Base-by-base conservation (phyloP, 2,888 invertebrate genomes). In the Eueremaeus valkanovi region DNA sequence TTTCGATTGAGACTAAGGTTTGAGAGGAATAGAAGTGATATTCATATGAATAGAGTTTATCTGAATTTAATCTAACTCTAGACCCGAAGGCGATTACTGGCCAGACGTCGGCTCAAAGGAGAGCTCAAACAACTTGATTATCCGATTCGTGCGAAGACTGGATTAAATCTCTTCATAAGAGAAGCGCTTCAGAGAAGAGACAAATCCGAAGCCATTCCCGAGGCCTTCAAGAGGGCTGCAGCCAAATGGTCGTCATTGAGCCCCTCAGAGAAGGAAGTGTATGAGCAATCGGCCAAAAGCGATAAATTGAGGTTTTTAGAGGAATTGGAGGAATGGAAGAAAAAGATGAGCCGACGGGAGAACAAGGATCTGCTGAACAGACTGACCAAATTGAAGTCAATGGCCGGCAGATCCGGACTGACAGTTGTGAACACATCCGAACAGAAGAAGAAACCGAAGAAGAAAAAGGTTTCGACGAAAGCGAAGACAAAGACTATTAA, bases 311-410 rank as follows among this genome's bases (percentile, higher is more conserved):
- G 73, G 16, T 76, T 73, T 45, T 66, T 68, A 9, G 45, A 66
- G 16, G 55, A 73, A 29, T 8, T 76, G n/a, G 21, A 76, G 21
- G 18, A 73, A 21, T 75, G 75, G 75, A 55, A 75, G 63, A n/a
- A 72, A 29, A 21, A 75, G 16, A 24, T 75, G 24, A 58, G 58
- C 18, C 33, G 27, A n/a, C 61, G 55, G 3, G 75, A 75, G 11
- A 58, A 75, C 27, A 61, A 55, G 9, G 72, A 75, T n/a, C 6
- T 33, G 0, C 21, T 75, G 21, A 18, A 33, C 0, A 36, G 16
- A 61, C 24, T 75, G 5, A 42, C 18, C 1, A 58, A 72, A 36
- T 16, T 75, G 18, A 55, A 40, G 27, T 27, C 31, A 18, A 6
- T n/a, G 31, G 13, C 58, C 18, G 21, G 11, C 21, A 27, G 31